Percentiles rank a stretch among this genome's conserved stretches.
Conservation (phyloP, 2,113 vertebrate genomes). For the Cercocebus atys region DNA sequence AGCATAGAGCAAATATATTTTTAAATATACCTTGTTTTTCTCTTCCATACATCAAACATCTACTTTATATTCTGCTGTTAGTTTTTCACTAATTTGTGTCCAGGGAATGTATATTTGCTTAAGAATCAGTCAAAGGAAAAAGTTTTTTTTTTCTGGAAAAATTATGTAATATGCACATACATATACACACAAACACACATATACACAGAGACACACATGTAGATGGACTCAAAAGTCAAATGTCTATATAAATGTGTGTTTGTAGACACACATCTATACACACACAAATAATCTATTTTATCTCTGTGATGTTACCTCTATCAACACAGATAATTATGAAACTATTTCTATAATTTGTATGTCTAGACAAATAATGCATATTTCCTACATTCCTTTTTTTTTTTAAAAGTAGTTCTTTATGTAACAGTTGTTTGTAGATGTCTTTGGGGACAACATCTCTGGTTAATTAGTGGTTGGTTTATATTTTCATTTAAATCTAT, state of each 20-base stretch:
- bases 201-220: not conserved
- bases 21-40: slow-evolving; percentile 27
- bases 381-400: not conserved
- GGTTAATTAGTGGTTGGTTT: slow-evolving; percentile 7
- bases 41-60: not conserved
- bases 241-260: not conserved
- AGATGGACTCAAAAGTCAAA: slow-evolving; percentile 5
- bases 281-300: not conserved
- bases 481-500: slow-evolving; percentile 26
- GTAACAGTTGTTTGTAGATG: slow-evolving; percentile 16
- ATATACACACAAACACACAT: not conserved
- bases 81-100: not conserved
- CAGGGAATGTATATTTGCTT: slow-evolving; percentile 14
- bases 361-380: not conserved
- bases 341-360: slow-evolving; percentile 14
- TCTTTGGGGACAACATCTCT: slow-evolving; percentile 19
- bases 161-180: not conserved
- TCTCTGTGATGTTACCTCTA: not conserved
- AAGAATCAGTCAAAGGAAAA: not conserved
- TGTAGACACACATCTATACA: not conserved
- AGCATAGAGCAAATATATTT: not conserved
- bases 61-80: not conserved
- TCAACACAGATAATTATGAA: not conserved
- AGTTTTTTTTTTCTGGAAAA: not conserved
- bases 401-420: not conserved